Base-by-base conservation (phyloP, 2,113 vertebrate species). In the Melospiza georgiana region DNA sequence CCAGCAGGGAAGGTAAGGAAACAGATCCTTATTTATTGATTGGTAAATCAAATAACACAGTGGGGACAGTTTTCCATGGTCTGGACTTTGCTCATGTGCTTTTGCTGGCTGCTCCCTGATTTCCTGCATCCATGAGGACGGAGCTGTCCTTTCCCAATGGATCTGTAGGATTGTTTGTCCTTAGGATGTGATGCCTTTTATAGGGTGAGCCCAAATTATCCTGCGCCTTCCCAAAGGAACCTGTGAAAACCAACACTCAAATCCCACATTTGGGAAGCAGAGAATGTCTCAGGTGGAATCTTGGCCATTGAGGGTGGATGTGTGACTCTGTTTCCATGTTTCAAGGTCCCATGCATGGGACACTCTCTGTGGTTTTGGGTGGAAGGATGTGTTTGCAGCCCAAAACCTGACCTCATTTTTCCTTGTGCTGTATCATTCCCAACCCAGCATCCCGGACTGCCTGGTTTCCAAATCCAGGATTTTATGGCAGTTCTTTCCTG, bases 181-280 rank as follows among this genome's bases (percentile, higher is more conserved):
- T n/a, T 24, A 4, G 2, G 16, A 7, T 0, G 1, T 0, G 43
- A 4, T n/a, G 52, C 10, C 22, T 1, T 49, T 57, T n/a, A 3
- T 5, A 6, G 77, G 35, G 19, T 3, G n/a, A 87, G 43, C 48
- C 65, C 12, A 10, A 11, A 25, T 44, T 8, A 11, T 8, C 22
- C 65, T 0, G 0, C 1, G 0, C 24, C 35, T 68, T 44, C 69
- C 57, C 8, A 39, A 51, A 23, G 63, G 67, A 78, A 33, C 9
- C 31, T 17, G 14, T 14, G 30, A 18, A 49, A 71, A 7, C 6
- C 69, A 33, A 3, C 3, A 0, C 55, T 49, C 0, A 0, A 20
- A 28, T 35, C 66, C 66, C 1, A 0, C 19, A 0, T 24, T 66
- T 4, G 37, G 49, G 86, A 54, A 44, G 61, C 5, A 1, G 69